Evolutionary conservation across 2,113 vertebrate species (phyloP).

Genomic region (Abramis brama): DNA sequence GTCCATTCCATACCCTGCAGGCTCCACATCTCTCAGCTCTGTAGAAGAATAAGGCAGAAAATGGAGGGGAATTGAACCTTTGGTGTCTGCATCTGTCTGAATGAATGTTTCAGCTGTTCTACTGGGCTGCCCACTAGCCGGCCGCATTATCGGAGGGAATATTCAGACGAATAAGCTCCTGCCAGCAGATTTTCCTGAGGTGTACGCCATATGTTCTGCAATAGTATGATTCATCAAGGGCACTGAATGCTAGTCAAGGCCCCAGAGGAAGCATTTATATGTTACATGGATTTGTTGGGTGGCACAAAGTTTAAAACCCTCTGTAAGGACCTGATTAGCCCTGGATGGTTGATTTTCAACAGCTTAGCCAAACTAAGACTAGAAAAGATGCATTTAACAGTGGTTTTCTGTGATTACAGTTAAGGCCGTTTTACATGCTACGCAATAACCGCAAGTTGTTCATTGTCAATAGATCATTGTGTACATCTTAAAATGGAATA

Average conservation of each 20-base stretch:
- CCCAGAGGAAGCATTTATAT: conserved; percentile 29
- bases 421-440: background rate
- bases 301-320: conserved; percentile 25
- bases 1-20: conserved; percentile 10
- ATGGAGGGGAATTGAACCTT: conserved; percentile 20
- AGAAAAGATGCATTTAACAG: background rate
- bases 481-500: background rate
- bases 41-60: conserved; percentile 25
- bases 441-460: background rate
- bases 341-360: conserved; percentile 62
- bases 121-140: conserved; percentile 24
- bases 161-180: conserved; percentile 29
- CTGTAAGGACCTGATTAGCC: conserved; percentile 62
- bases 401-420: background rate
- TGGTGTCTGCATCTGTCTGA: conserved; percentile 35
- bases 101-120: conserved; percentile 27
- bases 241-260: conserved; percentile 30
- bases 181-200: conserved; percentile 25
- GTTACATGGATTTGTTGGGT: conserved; percentile 31
- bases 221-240: conserved; percentile 50
- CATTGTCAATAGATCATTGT: background rate
- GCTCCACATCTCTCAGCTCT: background rate
- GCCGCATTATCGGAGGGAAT: conserved; percentile 35
- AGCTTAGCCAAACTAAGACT: conserved; percentile 60
- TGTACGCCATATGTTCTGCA: conserved; percentile 51